Evolutionary conservation across 2,797 vertebrate species (phyloP).

Genomic region (Mormyrops boulengeri): DNA sequence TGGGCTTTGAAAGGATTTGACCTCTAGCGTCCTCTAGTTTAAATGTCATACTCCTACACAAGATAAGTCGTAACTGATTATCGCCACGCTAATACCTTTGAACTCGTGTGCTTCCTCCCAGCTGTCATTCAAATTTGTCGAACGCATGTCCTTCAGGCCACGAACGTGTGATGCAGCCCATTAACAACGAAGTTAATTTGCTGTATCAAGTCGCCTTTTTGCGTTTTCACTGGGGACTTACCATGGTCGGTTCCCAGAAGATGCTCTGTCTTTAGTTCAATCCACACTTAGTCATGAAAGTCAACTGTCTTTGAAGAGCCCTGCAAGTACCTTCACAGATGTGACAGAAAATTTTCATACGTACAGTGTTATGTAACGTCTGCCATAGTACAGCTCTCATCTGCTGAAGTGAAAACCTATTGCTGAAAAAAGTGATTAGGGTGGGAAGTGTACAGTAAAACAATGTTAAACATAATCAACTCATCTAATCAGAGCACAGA

Average conservation of each 20-base stretch:
- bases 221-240: background rate
- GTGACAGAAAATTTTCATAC: background rate
- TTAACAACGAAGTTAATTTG: background rate
- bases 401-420: background rate
- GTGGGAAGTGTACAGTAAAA: background rate
- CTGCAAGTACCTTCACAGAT: background rate
- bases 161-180: background rate
- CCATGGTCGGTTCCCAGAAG: background rate
- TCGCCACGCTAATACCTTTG: background rate
- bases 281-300: background rate
- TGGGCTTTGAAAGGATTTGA: conserved; percentile 11
- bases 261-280: background rate
- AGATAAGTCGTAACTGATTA: conserved; percentile 18
- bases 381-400: background rate
- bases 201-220: background rate
- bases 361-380: background rate
- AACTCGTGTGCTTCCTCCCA: background rate
- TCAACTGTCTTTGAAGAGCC: background rate
- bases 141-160: conserved; percentile 7
- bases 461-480: background rate
- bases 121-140: background rate
- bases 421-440: background rate
- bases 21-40: background rate
- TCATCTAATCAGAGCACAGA: background rate
- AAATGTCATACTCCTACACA: conserved; percentile 8